Base-by-base conservation (phyloP, 2,113 vertebrate genomes). In the Callaeas wilsoni region DNA sequence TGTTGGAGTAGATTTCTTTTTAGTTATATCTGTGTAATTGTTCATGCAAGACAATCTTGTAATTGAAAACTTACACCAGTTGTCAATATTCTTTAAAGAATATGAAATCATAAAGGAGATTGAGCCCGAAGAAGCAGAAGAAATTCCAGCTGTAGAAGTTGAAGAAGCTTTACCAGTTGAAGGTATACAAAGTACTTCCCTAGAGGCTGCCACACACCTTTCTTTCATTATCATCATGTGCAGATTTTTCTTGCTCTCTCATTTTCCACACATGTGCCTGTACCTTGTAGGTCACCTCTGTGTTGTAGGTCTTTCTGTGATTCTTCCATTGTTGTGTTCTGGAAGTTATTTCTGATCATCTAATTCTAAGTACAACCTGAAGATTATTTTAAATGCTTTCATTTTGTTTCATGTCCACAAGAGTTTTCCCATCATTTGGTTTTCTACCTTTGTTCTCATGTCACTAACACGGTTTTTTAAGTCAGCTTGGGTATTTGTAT, bases 31-130 rank as follows among this genome's bases (percentile, higher is more conserved):
- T 69, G 26, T 63, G 2, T 86, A 83, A 49, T 41, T 96, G 70
- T 96, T 95, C 49, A 27, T 33, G 37, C 96, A 52, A 93, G 95
- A 65, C 2, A 22, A 57, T 93, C 82, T 91, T 92, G 50, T 30
- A 4, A 39, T 47, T 86, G 88, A 64, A 84, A 93, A 95, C 92
- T 97, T 90, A 95, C 21, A 67, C 76, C 13, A 33, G 57, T 93
- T 98, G 73, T 98, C 88, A 96, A 98, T 96, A 97, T 98, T 98
- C 97, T 98, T 98, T 98, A 97, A 98, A 98, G 98, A 98, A 93
- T 93, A 85, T 41, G 96, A 97, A 97, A 96, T 97, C 46, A 5
- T 95, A 95, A 96, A 96, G 84, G 96, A 97, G 70, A 49, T 92
- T 95, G 95, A 97, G 32, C 87, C 88, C 22, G 97, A 97, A 96